Conservation (phyloP, 2,797 vertebrate genomes). For the Sternotherus odoratus region DNA sequence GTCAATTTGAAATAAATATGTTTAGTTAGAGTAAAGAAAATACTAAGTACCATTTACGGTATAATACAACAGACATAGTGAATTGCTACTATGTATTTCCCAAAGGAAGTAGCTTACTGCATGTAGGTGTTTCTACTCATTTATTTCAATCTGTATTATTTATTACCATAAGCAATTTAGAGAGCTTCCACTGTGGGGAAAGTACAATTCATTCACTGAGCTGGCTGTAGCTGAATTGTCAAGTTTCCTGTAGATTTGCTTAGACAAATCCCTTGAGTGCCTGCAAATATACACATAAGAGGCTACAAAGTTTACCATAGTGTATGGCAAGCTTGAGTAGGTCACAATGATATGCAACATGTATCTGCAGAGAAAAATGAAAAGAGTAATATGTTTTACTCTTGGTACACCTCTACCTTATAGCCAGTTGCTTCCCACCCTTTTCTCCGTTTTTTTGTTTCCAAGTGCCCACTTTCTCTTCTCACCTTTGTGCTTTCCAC, state of each 20-base stretch:
- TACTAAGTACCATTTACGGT: not conserved
- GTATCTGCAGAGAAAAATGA: not conserved
- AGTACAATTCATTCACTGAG: not conserved
- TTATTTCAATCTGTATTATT: not conserved
- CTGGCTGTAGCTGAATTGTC: not conserved
- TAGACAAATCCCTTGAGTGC: not conserved
- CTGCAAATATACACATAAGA: not conserved
- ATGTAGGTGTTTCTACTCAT: not conserved
- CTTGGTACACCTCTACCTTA: not conserved
- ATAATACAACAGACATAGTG: not conserved
- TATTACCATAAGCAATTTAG: not conserved
- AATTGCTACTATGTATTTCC: not conserved
- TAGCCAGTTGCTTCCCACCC: not conserved
- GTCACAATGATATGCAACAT: not conserved
- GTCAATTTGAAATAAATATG: not conserved
- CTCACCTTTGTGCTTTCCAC: not conserved
- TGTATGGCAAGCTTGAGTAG: not conserved
- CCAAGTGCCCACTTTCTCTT: not conserved
- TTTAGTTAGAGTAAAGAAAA: not conserved
- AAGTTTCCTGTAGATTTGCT: not conserved
- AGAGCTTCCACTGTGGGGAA: not conserved
- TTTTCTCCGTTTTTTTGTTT: not conserved
- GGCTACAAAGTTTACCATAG: rapidly evolving
- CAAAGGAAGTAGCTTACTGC: not conserved
- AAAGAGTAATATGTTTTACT: not conserved